These are phyloP conservation scores for Ammodytes marinus DNA, from an alignment of 2,113 vertebrate genomes.

Conservation along the genomic window DNA sequence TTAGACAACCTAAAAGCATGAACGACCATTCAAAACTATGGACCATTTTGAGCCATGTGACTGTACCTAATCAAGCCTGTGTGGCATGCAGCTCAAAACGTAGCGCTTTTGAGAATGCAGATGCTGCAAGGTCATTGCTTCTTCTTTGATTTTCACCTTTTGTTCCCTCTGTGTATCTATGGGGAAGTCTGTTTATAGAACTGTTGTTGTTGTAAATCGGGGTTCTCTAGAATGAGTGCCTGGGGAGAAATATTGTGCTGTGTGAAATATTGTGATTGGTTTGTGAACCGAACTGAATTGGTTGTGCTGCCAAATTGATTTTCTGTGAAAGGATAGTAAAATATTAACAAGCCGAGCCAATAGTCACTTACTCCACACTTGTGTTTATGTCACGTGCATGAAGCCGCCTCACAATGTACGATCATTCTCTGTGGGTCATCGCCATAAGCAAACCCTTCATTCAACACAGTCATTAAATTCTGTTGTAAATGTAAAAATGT, in stretches of 20 bases:
- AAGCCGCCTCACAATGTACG: too few relatives aligned
- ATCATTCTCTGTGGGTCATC: too few relatives aligned
- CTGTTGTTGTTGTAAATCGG: not conserved
- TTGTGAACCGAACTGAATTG: too few relatives aligned
- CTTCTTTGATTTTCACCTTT: not conserved
- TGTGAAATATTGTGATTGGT: not conserved
- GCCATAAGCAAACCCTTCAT: too few relatives aligned
- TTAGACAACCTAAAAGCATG: too few relatives aligned
- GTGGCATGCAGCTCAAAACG: too few relatives aligned
- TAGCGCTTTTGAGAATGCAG: not conserved
- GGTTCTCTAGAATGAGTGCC: not conserved
- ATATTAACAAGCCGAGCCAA: not conserved
- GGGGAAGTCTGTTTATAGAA: constrained; percentile 9
- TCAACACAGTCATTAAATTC: not conserved
- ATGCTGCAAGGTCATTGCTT: not conserved
- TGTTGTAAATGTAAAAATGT: not conserved
- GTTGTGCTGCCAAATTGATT: not conserved
- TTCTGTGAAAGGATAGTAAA: not conserved
- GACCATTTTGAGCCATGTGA: too few relatives aligned
- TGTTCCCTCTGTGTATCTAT: not conserved
- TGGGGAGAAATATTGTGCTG: not conserved
- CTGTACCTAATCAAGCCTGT: too few relatives aligned
- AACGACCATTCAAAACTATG: too few relatives aligned
- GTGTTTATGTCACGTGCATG: too few relatives aligned
- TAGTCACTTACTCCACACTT: too few relatives aligned